These are phyloP conservation scores for Allygus modestus DNA, from an alignment of 2,888 invertebrate species.

Conservation along the genomic window DNA sequence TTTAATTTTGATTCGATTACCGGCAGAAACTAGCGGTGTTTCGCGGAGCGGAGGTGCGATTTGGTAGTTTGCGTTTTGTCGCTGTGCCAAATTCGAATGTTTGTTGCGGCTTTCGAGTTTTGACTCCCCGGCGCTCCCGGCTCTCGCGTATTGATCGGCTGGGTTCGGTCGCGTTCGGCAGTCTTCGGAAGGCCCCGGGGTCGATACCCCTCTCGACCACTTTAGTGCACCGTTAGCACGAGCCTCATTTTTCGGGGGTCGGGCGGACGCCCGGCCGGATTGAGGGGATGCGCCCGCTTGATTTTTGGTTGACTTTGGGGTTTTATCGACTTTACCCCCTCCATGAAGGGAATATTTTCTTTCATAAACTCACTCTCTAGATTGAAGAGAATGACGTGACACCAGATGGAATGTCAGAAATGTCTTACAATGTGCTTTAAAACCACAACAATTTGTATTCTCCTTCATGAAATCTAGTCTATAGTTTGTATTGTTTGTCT, in stretches of 20 bases:
- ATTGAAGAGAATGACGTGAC: neutral
- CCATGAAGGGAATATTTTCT: constrained; percentile 1
- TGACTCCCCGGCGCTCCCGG: constrained; percentile 63
- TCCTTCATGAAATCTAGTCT: no score
- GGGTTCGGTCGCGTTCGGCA: constrained; percentile 71
- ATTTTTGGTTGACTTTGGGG: constrained; percentile 60
- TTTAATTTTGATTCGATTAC: constrained; percentile 32
- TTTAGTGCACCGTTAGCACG: constrained; percentile 63
- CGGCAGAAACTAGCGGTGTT: neutral
- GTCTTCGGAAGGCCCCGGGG: constrained; percentile 72
- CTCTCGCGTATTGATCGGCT: constrained; percentile 64
- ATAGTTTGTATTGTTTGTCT: no score
- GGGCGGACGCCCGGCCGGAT: constrained; percentile 14
- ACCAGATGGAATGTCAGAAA: neutral
- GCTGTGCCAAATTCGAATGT: constrained; percentile 63
- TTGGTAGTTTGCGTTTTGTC: constrained; percentile 60
- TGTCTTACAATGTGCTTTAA: neutral
- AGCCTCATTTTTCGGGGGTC: constrained; percentile 62
- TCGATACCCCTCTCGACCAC: constrained; percentile 69
- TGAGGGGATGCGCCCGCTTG: constrained; percentile 20
- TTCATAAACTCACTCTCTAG: neutral
- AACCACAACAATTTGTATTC: no score
- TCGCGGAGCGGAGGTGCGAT: neutral
- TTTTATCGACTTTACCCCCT: constrained; percentile 47
- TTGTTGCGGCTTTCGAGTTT: constrained; percentile 67